Evolutionary conservation across 2,113 vertebrate species (phyloP), one percentile per base, ranked within the genome.

Genomic region (Sisor rabdophorus): DNA sequence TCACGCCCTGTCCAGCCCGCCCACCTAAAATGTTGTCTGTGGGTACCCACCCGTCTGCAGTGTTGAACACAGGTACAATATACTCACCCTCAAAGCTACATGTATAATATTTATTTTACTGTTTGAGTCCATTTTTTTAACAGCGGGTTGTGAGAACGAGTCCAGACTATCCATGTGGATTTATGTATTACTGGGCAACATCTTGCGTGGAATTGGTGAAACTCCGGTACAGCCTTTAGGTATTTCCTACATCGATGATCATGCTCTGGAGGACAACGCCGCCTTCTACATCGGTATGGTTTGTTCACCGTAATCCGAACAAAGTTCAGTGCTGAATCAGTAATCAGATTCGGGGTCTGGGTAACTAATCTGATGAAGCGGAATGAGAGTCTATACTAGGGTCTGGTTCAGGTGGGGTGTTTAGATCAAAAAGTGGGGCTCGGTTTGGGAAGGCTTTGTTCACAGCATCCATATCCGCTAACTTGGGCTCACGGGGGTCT

Each of bases 181-280:
- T 32, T 94, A 93, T 20, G 89, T 95, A 75, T 90, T 95, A 24
- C 83, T 95, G 2, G 94, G 94, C 12, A 95, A 95, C 70, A 89
- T 93, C 56, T 77, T 95, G 36, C 92, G 94, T 73, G 94, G 94
- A 63, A 88, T 95, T 64, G 94, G 94, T 24, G 94, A 95, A 85
- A 92, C 93, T 3, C 93, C 94, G 0, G 92, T 95, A 58, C 93
- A 93, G 76, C 94, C 94, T 5, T 79, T 95, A 67, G 94, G 94
- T 47, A 92, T 95, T 30, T 75, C 94, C 19, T 95, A 94, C 47
- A 90, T 95, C 0, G 94, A 95, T 73, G 94, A 95, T 81, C 91
- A 93, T 28, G 88, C 93, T 59, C 69, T 79, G 24, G 89, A 93
- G 67, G 92, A 94, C 47, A 93, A 92, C 1, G 87, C 91, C 11